Percentiles rank a stretch among this genome's conserved stretches.
Evolutionary conservation across 64 coral and sea anemone species (phyloP).

Genomic region (Catalaphyllia jardinei): DNA sequence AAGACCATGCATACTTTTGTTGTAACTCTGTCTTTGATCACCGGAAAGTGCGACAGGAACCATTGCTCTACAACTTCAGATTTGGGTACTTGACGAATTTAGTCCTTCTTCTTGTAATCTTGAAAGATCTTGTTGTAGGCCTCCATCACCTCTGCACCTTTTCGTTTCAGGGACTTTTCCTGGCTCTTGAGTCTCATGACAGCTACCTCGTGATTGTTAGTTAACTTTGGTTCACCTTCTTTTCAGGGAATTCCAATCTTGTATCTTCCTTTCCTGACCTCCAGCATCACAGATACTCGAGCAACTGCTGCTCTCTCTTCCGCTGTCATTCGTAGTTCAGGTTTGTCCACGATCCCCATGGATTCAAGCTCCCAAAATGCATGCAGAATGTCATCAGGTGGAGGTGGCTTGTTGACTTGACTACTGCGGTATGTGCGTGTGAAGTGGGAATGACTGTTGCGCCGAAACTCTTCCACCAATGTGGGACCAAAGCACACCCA

Average conservation of each 20-base stretch:
- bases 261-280: constrained; percentile 30
- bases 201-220: constrained; percentile 48
- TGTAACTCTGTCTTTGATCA: constrained; percentile 24
- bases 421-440: no score
- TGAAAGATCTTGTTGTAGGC: constrained; percentile 45
- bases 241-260: constrained; percentile 52
- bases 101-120: constrained; percentile 36
- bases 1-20: constrained; percentile 58
- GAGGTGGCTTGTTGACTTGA: background rate
- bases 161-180: constrained; percentile 19
- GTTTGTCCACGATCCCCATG: constrained; percentile 35
- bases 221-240: constrained; percentile 50
- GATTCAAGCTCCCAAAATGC: constrained; percentile 52
- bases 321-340: constrained; percentile 10
- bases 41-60: constrained; percentile 31
- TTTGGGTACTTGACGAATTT: constrained; percentile 8
- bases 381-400: constrained; percentile 20
- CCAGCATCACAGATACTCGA: background rate
- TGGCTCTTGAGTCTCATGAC: constrained; percentile 6
- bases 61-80: constrained; percentile 2
- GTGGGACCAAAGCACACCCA: no score
- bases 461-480: no score
- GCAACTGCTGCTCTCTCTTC: constrained; percentile 14
- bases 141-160: constrained; percentile 35
- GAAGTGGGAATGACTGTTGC: no score